phyloP scores from a whole-genome alignment of 2,113 vertebrate species.

The Tachysurus fulvidraco region DNA sequence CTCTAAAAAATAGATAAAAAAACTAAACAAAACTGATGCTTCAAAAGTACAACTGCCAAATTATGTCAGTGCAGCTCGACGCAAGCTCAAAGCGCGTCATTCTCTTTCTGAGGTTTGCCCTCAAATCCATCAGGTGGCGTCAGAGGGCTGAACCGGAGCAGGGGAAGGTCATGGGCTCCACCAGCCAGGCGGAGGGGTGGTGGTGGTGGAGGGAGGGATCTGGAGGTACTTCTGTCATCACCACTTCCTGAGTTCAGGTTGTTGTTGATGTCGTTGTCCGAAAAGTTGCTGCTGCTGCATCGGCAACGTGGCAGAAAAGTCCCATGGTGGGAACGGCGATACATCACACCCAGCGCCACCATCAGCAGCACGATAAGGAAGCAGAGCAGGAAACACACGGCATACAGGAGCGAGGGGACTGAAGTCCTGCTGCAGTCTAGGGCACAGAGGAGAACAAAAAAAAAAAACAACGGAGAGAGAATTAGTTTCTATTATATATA shows the following conservation, averaged over 20 bases:
- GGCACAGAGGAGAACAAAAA: background rate
- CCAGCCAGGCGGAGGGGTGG: conserved; percentile 54
- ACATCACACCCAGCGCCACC: conserved; percentile 49
- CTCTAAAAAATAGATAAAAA: background rate
- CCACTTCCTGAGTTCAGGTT: background rate
- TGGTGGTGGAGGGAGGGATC: conserved; percentile 59
- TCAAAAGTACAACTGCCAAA: background rate
- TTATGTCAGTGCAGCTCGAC: too few relatives aligned
- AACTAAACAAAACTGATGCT: background rate
- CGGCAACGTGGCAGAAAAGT: conserved; percentile 63
- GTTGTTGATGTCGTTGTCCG: conserved; percentile 42
- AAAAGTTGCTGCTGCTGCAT: conserved; percentile 9
- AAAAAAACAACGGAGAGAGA: background rate
- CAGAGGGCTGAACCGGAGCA: conserved; percentile 69
- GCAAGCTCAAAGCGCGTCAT: conserved; percentile 39
- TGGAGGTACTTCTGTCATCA: conserved; percentile 17
- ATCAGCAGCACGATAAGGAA: conserved; percentile 63
- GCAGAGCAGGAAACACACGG: conserved; percentile 71
- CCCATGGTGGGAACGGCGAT: conserved; percentile 64
- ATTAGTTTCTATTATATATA: background rate
- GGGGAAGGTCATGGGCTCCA: conserved; percentile 62
- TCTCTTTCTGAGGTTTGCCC: conserved; percentile 46
- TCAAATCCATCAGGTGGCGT: conserved; percentile 50
- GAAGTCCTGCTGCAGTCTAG: conserved; percentile 56
- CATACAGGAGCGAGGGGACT: conserved; percentile 60